A percentile compares a stretch with the other conserved stretches of the same genome.
Evolutionary conservation across 2,797 vertebrate species (phyloP).

Genomic region (Melanotaenia nigrans): DNA sequence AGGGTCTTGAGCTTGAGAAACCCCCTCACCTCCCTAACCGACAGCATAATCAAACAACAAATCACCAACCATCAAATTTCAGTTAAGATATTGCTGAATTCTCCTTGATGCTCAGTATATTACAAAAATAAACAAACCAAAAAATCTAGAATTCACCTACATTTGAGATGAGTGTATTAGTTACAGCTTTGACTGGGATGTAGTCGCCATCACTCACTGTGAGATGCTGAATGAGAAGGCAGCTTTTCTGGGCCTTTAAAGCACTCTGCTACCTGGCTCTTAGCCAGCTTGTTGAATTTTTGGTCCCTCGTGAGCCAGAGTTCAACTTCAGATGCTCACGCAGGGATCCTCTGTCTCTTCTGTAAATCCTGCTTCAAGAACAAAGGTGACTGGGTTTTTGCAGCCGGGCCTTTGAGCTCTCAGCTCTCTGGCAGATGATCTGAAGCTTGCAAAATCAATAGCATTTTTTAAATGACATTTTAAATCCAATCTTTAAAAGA

Average conservation of each 20-base stretch:
- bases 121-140: not conserved
- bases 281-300: conserved; percentile 13
- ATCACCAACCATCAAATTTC: not conserved
- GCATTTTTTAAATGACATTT: conserved; percentile 25
- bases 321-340: conserved; percentile 9
- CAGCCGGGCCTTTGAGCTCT: conserved; percentile 12
- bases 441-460: conserved; percentile 16
- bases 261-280: not conserved
- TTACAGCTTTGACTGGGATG: not conserved
- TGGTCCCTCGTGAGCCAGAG: conserved; percentile 11
- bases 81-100: conserved; percentile 1
- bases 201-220: not conserved
- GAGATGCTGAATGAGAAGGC: not conserved
- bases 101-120: not conserved
- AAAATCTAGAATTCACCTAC: not conserved
- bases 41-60: not conserved
- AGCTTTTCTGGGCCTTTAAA: conserved; percentile 7
- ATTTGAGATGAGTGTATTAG: not conserved
- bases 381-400: conserved; percentile 28
- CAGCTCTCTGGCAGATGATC: not conserved
- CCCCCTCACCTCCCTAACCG: not conserved
- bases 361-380: conserved; percentile 30
- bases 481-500: conserved; percentile 2
- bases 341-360: conserved; percentile 14
- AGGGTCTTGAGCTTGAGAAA: not conserved